phyloP scores from a whole-genome alignment of 1,140 invertebrate genomes.

The Charaxes varanes region DNA sequence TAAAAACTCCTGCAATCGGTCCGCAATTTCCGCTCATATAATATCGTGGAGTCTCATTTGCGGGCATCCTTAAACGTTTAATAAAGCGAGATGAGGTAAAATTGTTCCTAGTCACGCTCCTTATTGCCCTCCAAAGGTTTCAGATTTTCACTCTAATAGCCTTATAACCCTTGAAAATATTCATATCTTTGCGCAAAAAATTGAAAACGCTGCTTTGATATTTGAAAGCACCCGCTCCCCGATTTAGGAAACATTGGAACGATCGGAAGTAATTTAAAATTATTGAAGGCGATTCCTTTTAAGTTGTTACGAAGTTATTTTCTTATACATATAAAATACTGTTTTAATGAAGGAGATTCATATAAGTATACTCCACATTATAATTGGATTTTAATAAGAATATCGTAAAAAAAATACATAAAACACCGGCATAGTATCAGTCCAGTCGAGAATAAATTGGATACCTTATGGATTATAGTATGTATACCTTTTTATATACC shows the following conservation, averaged over 20 bases:
- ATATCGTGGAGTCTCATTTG: constrained; percentile 14
- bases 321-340: too few relatives aligned
- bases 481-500: too few relatives aligned
- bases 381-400: too few relatives aligned
- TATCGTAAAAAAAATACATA: too few relatives aligned
- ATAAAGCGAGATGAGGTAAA: constrained; percentile 48
- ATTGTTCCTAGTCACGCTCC: constrained; percentile 52
- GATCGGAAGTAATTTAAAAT: constrained; percentile 10
- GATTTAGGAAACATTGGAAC: constrained; percentile 14
- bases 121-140: constrained; percentile 52
- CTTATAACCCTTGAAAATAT: constrained; percentile 54
- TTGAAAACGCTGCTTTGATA: constrained; percentile 30
- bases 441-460: too few relatives aligned
- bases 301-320: too few relatives aligned
- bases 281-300: too few relatives aligned
- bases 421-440: too few relatives aligned
- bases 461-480: too few relatives aligned
- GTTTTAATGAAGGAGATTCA: too few relatives aligned
- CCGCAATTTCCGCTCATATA: constrained; percentile 8
- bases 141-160: constrained; percentile 59
- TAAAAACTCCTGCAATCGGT: constrained; percentile 9
- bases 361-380: too few relatives aligned
- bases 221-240: constrained; percentile 12
- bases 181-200: constrained; percentile 40
- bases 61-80: constrained; percentile 30